phyloP scores from a whole-genome alignment of 2,797 vertebrate genomes.

The Dendrocincla fuliginosa region DNA sequence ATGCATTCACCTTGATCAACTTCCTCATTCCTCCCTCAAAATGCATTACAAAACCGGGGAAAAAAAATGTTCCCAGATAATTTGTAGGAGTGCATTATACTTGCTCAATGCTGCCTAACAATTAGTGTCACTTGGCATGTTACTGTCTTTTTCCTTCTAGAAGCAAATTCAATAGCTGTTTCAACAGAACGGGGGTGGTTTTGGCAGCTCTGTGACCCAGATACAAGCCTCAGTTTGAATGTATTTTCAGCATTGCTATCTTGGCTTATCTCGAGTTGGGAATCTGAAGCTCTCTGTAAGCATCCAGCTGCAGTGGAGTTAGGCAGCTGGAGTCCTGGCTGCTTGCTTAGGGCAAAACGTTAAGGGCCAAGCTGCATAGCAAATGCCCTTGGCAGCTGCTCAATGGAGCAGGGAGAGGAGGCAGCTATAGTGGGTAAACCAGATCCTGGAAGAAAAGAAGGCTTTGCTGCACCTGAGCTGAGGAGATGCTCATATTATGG shows the following conservation, averaged over 20 bases:
- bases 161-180: conserved; percentile 64
- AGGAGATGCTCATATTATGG: not conserved
- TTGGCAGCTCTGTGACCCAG: conserved; percentile 70
- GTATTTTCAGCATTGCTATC: conserved; percentile 54
- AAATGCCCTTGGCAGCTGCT: conserved; percentile 43
- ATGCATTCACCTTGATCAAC: conserved; percentile 3
- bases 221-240: conserved; percentile 48
- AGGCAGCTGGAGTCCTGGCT: conserved; percentile 63
- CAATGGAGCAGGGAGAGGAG: not conserved
- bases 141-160: conserved; percentile 58
- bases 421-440: not conserved
- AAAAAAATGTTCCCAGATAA: conserved; percentile 28
- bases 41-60: not conserved
- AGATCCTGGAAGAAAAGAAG: not conserved
- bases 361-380: conserved; percentile 45
- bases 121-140: conserved; percentile 70
- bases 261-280: conserved; percentile 43
- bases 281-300: conserved; percentile 40
- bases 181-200: conserved; percentile 40
- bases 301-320: conserved; percentile 54
- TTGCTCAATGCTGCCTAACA: conserved; percentile 59
- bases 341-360: conserved; percentile 13
- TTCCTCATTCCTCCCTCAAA: not conserved
- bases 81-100: conserved; percentile 27
- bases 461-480: not conserved